phyloP scores from a whole-genome alignment of 2,113 vertebrate species.

The Vulpes ferrilata region DNA sequence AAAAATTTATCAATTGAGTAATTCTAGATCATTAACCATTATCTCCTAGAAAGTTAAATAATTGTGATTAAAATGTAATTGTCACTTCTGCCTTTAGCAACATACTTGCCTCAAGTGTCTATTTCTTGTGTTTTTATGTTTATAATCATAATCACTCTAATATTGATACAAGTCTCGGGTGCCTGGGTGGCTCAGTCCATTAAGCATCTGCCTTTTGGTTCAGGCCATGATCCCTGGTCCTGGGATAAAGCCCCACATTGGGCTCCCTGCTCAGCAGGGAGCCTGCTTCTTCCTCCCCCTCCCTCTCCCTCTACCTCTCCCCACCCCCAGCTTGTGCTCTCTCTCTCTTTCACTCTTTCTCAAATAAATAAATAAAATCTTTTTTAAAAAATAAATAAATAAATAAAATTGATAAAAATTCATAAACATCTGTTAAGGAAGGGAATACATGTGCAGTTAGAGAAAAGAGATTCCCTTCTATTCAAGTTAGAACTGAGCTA shows the following conservation, averaged over 20 bases:
- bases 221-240: too few species aligned
- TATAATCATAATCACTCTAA: not conserved
- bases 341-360: too few species aligned
- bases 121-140: not conserved
- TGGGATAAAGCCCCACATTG: too few species aligned
- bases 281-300: too few species aligned
- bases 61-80: not conserved
- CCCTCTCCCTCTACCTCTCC: too few species aligned
- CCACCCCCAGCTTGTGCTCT: too few species aligned
- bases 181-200: too few species aligned
- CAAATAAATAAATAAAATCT: too few species aligned
- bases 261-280: too few species aligned
- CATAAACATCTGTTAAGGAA: not conserved
- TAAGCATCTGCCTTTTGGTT: too few species aligned
- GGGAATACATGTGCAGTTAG: not conserved
- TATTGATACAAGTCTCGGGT: not conserved
- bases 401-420: not conserved
- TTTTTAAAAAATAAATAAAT: too few species aligned
- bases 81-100: not conserved
- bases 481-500: not conserved
- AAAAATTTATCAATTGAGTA: not conserved
- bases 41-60: not conserved
- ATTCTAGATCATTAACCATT: not conserved
- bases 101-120: not conserved
- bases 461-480: not conserved